Evolutionary conservation across 35 echinoderm and acorn worm species (phyloP).

Genomic region (Patiria miniata): DNA sequence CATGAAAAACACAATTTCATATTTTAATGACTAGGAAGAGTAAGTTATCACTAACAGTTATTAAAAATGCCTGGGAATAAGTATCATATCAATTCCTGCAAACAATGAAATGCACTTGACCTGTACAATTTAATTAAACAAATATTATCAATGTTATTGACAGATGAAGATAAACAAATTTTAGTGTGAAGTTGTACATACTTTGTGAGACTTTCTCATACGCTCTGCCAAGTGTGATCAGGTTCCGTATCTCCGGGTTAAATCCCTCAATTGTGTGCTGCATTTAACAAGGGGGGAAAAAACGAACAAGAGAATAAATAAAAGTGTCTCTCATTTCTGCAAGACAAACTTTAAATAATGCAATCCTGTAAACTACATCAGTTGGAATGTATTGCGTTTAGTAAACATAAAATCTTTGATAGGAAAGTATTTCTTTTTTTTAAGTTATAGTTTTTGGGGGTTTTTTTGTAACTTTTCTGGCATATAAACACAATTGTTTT

Average conservation of each 20-base stretch:
- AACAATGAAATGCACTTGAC: too few relatives aligned
- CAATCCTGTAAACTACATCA: neutral
- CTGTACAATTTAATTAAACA: too few relatives aligned
- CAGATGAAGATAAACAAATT: neutral
- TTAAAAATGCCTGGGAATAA: too few relatives aligned
- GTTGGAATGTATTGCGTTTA: neutral
- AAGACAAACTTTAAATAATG: neutral
- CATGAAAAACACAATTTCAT: too few relatives aligned
- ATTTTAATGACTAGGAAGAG: too few relatives aligned
- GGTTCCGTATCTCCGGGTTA: slow-evolving; percentile 70
- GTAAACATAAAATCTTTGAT: too few relatives aligned
- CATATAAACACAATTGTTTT: too few relatives aligned
- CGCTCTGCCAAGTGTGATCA: slow-evolving; percentile 67
- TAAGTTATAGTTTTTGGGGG: too few relatives aligned
- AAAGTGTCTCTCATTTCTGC: neutral
- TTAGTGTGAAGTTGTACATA: slow-evolving; percentile 47
- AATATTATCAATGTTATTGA: neutral
- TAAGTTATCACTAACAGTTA: too few relatives aligned
- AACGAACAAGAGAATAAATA: neutral
- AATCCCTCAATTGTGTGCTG: slow-evolving; percentile 79
- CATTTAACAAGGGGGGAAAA: slow-evolving; percentile 18
- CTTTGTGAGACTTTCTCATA: slow-evolving; percentile 84
- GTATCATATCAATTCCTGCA: too few relatives aligned
- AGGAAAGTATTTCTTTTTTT: too few relatives aligned
- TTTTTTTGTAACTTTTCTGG: too few relatives aligned